Conservation (phyloP, 2,113 vertebrate species). For the Pogonocichla stellata region DNA sequence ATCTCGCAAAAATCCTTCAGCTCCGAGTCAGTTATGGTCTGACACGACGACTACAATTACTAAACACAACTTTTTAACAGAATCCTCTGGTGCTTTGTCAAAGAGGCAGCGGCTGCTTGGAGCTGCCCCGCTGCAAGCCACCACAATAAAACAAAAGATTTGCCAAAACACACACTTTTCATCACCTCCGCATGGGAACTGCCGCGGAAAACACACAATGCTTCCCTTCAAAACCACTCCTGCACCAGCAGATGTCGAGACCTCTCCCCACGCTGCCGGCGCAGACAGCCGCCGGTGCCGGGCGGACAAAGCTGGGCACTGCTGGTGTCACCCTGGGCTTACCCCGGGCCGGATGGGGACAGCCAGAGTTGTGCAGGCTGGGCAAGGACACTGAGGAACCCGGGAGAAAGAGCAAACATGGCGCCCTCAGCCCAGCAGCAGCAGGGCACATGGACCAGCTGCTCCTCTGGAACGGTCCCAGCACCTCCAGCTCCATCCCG, state of each 20-base stretch:
- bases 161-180: conserved; percentile 78
- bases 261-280: neutral
- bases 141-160: conserved; percentile 81
- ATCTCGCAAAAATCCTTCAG: conserved; percentile 88
- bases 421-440: neutral
- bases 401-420: neutral
- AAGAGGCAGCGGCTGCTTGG: conserved; percentile 74
- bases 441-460: rapidly evolving
- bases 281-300: neutral
- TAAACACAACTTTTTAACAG: conserved; percentile 88
- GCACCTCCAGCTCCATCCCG: neutral
- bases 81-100: conserved; percentile 89
- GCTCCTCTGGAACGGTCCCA: rapidly evolving
- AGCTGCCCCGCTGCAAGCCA: conserved; percentile 74
- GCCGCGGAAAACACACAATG: conserved; percentile 34
- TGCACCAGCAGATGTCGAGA: conserved; percentile 39
- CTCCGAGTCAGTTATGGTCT: conserved; percentile 86
- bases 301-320: neutral
- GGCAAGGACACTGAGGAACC: rapidly evolving
- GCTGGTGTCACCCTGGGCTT: neutral
- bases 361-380: rapidly evolving
- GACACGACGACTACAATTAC: conserved; percentile 88
- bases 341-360: neutral
- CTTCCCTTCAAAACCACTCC: conserved; percentile 47
- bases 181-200: conserved; percentile 62